Base-by-base conservation (phyloP, 2,888 invertebrate species). In the Cantharis nigra region DNA sequence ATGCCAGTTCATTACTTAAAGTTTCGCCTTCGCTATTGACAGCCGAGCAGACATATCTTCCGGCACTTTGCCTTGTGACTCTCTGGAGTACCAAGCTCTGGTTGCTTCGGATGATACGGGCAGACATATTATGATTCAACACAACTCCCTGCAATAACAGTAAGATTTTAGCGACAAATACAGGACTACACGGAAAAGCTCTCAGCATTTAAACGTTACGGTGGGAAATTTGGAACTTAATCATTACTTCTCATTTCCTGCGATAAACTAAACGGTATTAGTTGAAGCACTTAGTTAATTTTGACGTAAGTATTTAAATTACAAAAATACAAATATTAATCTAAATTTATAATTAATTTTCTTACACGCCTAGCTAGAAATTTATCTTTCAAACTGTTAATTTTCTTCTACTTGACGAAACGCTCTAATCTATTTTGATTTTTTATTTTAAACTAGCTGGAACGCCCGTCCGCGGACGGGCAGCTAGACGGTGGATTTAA, bases 71-170 rank as follows among this genome's bases (percentile, higher is more conserved):
- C 81, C 95, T 92, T 79, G 95, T 96, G 84, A 97, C 96, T 89
- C 94, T 95, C 89, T 97, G 97, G 86, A 97, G 92, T 80, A 97
- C 97, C 82, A 97, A 91, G 87, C 96, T 96, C 90, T 97, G 96
- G 91, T 97, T 97, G 88, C 96, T 96, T 88, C 96, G 94, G 87
- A 97, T 96, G 84, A 97, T 94, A 80, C 96, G 92, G 74, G 96
- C 95, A 69, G 95, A 94, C 84, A 95, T 94, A 89, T 97, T 97
- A 90, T 97, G 96, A 83, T 93, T 94, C 84, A 97, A 89, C 80
- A 94, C 90, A 72, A 93, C 91, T 80, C 94, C 95, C 96, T 96
- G 91, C 30, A 90, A 91, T 81, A 84, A 80, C 70, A 80, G 77
- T 70, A 64, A 65, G 70, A 78, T 76, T 70, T 78, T 78, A 78